phyloP scores from a whole-genome alignment of 2,113 vertebrate species.

The Microtus richardsoni region DNA sequence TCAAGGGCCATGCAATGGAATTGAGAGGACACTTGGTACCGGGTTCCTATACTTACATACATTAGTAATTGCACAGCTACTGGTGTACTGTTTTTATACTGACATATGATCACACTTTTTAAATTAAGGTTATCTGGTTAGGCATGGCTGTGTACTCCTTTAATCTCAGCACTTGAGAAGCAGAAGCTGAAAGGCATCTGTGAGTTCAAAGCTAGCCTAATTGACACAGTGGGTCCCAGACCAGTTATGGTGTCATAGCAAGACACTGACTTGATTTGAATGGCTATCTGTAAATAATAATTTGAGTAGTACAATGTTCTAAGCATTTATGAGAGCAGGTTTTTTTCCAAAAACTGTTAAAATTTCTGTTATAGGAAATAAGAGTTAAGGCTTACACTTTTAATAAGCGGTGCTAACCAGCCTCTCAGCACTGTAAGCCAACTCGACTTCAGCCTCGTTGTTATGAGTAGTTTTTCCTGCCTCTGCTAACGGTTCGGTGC shows the following conservation, averaged over 20 bases:
- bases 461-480: constrained; percentile 3
- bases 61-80: not conserved
- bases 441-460: not conserved
- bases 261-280: not conserved
- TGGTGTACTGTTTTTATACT: not conserved
- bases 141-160: not conserved
- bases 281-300: not conserved
- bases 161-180: not conserved
- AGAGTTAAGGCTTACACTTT: not conserved
- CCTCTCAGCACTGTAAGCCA: not conserved
- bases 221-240: not conserved
- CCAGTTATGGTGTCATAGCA: not conserved
- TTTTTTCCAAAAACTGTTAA: not conserved
- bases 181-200: not conserved
- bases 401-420: not conserved
- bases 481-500: not conserved
- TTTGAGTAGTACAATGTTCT: not conserved
- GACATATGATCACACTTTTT: not conserved
- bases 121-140: not conserved
- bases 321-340: not conserved
- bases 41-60: not conserved
- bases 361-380: constrained; percentile 15
- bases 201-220: not conserved
- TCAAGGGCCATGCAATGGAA: not conserved
- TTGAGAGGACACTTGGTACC: not conserved